Conservation (phyloP, 2,113 vertebrate species). For the Brienomyrus longianalis region DNA sequence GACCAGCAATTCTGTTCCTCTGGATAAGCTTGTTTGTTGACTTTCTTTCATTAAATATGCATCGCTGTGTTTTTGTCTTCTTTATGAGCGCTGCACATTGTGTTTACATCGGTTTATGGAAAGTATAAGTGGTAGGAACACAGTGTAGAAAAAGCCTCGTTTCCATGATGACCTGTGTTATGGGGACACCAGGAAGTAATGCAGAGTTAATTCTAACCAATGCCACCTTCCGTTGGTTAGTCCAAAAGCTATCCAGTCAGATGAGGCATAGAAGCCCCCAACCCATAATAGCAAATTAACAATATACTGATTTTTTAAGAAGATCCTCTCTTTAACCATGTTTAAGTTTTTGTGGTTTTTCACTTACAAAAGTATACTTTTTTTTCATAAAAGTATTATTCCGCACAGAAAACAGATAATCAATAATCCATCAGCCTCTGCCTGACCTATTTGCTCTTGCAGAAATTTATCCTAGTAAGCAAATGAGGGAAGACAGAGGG, state of each 20-base stretch:
- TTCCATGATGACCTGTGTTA: not conserved
- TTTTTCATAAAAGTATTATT: not conserved
- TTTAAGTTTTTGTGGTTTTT: not conserved
- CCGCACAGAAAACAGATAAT: constrained; percentile 27
- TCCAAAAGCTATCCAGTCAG: not conserved
- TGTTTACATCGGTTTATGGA: not conserved
- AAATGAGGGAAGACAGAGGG: constrained; percentile 42
- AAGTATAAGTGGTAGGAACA: not conserved
- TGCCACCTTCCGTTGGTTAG: not conserved
- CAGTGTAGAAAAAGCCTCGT: not conserved
- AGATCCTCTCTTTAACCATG: not conserved
- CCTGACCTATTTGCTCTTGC: constrained; percentile 45
- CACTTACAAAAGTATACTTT: too few relatives aligned
- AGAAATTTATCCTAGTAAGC: constrained; percentile 55
- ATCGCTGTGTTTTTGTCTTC: not conserved
- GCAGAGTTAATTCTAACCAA: not conserved
- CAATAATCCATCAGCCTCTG: constrained; percentile 46
- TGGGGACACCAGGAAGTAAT: not conserved
- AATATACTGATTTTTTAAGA: not conserved
- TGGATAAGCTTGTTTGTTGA: not conserved
- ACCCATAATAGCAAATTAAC: not conserved
- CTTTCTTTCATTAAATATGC: not conserved
- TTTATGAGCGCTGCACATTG: not conserved
- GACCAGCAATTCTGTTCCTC: not conserved
- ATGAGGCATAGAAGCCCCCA: not conserved